Conservation (phyloP, 2,113 vertebrate genomes). For the Calidris pugnax region DNA sequence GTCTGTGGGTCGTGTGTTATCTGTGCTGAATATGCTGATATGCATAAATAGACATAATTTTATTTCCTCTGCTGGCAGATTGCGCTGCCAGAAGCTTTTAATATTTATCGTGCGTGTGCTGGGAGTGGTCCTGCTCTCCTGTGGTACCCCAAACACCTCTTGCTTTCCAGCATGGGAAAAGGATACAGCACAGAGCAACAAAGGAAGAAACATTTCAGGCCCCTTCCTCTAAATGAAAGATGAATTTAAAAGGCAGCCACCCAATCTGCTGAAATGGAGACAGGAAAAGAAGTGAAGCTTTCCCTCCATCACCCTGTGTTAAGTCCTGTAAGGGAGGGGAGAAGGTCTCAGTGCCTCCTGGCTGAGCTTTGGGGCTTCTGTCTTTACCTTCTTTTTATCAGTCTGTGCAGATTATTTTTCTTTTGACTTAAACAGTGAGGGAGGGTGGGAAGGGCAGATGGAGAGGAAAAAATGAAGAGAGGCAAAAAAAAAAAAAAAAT, state of each 20-base stretch:
- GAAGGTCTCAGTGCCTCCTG: not conserved
- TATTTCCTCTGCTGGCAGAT: not conserved
- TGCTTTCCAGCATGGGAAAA: not conserved
- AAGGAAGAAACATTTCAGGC: not conserved
- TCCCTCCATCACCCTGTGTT: not conserved
- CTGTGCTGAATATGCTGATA: not conserved
- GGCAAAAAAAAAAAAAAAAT: not conserved
- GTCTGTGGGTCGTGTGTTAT: not conserved
- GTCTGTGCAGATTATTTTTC: not conserved
- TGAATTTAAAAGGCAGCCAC: not conserved
- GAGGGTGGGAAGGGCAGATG: not conserved
- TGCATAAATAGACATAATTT: not conserved
- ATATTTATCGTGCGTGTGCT: not conserved
- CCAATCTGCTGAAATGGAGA: not conserved
- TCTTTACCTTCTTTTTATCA: not conserved
- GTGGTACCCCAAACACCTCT: not conserved
- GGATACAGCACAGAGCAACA: not conserved
- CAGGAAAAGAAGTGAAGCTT: not conserved
- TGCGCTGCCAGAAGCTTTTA: not conserved
- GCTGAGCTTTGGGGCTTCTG: not conserved
- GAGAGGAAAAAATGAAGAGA: not conserved
- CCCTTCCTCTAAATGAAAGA: not conserved
- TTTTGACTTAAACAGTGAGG: not conserved
- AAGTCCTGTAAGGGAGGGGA: not conserved
- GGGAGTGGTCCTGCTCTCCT: not conserved